Conservation (phyloP, 1,140 invertebrate species). For the Lasioglossum albipes region DNA sequence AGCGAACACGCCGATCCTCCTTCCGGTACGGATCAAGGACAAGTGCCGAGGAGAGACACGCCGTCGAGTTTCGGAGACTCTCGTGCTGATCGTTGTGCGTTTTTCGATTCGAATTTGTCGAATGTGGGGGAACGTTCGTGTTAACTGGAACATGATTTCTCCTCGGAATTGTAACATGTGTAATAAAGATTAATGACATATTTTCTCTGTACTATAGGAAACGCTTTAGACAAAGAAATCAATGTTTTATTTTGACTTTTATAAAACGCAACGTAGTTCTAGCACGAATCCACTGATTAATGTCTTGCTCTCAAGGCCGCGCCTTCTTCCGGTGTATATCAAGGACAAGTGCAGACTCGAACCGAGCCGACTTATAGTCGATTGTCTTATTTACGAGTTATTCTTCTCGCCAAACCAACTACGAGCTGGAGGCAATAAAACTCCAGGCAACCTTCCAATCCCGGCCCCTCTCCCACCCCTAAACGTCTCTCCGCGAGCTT, state of each 20-base stretch:
- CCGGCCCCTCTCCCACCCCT: not conserved
- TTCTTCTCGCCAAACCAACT: not conserved
- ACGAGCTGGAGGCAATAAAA: not conserved
- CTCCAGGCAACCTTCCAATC: not conserved
- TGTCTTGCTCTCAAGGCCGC: not conserved
- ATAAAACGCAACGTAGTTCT: too few species aligned
- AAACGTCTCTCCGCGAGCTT: not conserved
- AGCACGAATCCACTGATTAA: too few species aligned
- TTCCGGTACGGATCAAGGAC: constrained; percentile 28
- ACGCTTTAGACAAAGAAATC: too few species aligned
- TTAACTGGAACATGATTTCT: too few species aligned
- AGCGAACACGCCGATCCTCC: constrained; percentile 48
- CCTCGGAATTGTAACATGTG: too few species aligned
- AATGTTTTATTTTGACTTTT: too few species aligned
- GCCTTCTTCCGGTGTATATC: constrained; percentile 43
- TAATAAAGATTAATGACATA: too few species aligned
- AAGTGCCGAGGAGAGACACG: not conserved
- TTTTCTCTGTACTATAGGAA: too few species aligned
- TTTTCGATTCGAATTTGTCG: too few species aligned
- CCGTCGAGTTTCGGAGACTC: too few species aligned
- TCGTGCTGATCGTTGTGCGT: too few species aligned
- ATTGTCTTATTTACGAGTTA: constrained; percentile 6
- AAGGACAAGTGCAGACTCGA: constrained; percentile 1
- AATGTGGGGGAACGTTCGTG: too few species aligned
- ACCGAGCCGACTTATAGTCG: not conserved